Evolutionary conservation across 2,113 vertebrate species (phyloP), one percentile per base, ranked within the genome.

Genomic region (Cichladusa arquata): DNA sequence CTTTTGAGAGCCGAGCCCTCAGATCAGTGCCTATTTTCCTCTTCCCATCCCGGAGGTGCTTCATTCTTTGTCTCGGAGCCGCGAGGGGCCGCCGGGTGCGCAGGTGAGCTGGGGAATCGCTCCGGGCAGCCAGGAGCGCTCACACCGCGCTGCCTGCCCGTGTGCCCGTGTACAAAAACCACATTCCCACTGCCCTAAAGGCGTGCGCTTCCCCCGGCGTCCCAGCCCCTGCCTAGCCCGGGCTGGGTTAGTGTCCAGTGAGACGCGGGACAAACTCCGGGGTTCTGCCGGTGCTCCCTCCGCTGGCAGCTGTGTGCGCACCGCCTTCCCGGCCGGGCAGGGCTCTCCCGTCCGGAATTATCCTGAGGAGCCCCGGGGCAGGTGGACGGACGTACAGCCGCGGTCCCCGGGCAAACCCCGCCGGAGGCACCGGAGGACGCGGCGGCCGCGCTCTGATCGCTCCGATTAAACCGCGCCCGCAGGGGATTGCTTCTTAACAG

Each of bases 141-240:
- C 14, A 0, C 29, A 1, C 0, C 4, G 36, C 34, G 12, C 40
- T 36, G 54, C 48, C 51, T 0, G 3, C 10, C 31, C 33, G 1
- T 4, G 19, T 6, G 19, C 29, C 45, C 36, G 29, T 17, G 3
- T 1, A 3, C 2, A 2, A 26, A 40, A 51, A 6, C 2, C 45
- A 18, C 23, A 14, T 47, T 64, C 17, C 17, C 23, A 2, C 33
- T 5, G 70, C 38, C 23, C 12, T 3, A 4, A 7, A 31, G 8
- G 7, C 2, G 4, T 1, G 22, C 28, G 0, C 29, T 36, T 16
- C 26, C 8, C 26, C 12, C 47, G 7, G 72, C 2, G 2, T 5
- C 71, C 4, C 1, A 44, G 60, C 9, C 11, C 11, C 22, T 3
- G 26, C 9, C 60, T 1, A 3, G 22, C 61, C 51, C 11, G 19